Conservation (phyloP, 2,888 invertebrate species). For the Encarsia formosa region DNA sequence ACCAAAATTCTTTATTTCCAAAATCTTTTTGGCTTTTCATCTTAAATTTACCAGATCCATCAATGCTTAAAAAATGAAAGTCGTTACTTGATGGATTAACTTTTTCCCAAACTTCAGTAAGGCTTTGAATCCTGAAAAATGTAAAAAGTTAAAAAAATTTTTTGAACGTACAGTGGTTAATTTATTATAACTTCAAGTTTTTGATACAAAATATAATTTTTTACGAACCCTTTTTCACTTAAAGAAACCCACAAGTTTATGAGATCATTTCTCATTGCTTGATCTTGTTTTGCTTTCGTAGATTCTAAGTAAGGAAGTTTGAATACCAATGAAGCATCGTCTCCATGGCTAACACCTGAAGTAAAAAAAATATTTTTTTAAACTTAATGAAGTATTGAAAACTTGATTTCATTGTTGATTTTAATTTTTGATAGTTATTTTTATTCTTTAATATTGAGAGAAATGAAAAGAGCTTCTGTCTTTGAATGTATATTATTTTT, state of each 20-base stretch:
- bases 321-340: conserved; percentile 59
- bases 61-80: conserved; percentile 56
- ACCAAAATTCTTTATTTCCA: conserved; percentile 62
- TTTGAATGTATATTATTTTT: no score
- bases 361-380: no score
- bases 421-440: no score
- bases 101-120: conserved; percentile 53
- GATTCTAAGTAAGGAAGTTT: conserved; percentile 45
- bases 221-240: conserved; percentile 58
- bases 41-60: conserved; percentile 50
- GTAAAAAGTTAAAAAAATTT: not conserved
- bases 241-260: conserved; percentile 57
- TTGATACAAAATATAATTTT: not conserved
- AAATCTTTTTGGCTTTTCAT: conserved; percentile 55
- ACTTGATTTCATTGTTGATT: no score
- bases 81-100: conserved; percentile 51
- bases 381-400: no score
- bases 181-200: not conserved
- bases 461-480: no score
- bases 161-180: no score
- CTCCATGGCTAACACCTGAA: conserved; percentile 64
- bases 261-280: conserved; percentile 54
- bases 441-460: no score
- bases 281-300: conserved; percentile 52
- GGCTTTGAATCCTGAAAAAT: conserved; percentile 50